Evolutionary conservation across 2,888 invertebrate genomes (phyloP), one percentile per base, ranked within the genome.

Genomic region (Loripinus fragilis): DNA sequence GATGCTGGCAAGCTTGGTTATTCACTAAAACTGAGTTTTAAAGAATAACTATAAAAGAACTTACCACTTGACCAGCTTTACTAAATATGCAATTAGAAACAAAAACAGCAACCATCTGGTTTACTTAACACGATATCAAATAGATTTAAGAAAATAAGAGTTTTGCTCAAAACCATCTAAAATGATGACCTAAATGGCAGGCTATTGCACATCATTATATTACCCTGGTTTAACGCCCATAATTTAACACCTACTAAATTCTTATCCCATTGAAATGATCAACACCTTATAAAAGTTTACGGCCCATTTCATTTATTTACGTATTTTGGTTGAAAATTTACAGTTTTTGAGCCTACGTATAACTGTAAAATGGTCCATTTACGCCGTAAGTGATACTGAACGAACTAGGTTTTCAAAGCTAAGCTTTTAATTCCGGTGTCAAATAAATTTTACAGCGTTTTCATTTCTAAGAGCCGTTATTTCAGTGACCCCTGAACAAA

Each of bases 191-290:
- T 45, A 45, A 45, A 45, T 45, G 45, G 3, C n/a, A 45, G 2
- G n/a, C 17, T 45, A 45, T 45, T 45, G 45, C 45, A 45, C n/a
- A 45, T 3, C 20, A 38, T 38, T 15, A 20, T 45, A 12, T 45
- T 45, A 45, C 45, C 45, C 15, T 17, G n/a, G 8, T 45, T 45
- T 45, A 45, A 45, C 45, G 45, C 45, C 45, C 15, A 3, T 8
- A 28, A 60, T 60, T 60, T 60, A 60, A 28, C 33, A 33, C 60
- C 23, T 60, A 60, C 60, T 60, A 60, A 60, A 60, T 33, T 30
- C n/a, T 60, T 60, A 60, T 60, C 60, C 28, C 33, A 33, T 60
- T 60, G 33, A 10, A 12, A 33, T 20, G 12, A 60, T 60, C 60
- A 60, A 60, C 60, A 33, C 17, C 1, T 60, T 60, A 60, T 60